These are phyloP conservation scores for Temnothorax rugatulus DNA, from an alignment of 2,888 invertebrate species.

Conservation along the genomic window DNA sequence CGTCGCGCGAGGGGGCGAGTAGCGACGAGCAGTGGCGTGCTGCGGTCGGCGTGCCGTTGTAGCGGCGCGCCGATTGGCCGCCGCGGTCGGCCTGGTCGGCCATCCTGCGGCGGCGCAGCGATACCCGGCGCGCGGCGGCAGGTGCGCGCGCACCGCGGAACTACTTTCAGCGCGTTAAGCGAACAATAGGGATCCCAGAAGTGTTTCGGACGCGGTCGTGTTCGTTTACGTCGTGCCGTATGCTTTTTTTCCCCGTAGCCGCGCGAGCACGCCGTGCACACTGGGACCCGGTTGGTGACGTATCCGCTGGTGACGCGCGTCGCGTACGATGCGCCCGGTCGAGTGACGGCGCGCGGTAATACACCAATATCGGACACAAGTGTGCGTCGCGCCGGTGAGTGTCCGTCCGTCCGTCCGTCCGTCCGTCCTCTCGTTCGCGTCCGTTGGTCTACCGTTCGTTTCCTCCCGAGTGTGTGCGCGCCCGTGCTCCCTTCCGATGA, in stretches of 20 bases:
- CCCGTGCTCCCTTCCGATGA: conserved; percentile 82
- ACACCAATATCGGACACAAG: conserved; percentile 48
- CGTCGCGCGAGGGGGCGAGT: neutral
- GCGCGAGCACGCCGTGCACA: conserved; percentile 77
- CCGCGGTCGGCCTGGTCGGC: conserved; percentile 73
- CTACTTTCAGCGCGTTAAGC: conserved; percentile 86
- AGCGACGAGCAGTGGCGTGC: conserved; percentile 8
- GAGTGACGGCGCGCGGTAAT: conserved; percentile 75
- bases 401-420: conserved; percentile 64
- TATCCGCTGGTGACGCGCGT: conserved; percentile 65
- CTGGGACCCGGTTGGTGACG: conserved; percentile 62
- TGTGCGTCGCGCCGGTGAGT: conserved; percentile 61
- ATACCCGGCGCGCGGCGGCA: conserved; percentile 77
- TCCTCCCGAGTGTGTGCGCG: conserved; percentile 80
- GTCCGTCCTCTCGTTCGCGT: conserved; percentile 41
- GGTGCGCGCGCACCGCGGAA: conserved; percentile 85
- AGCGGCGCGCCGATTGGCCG: conserved; percentile 73
- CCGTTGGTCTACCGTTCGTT: conserved; percentile 5
- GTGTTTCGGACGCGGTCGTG: conserved; percentile 85
- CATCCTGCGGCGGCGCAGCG: conserved; percentile 76
- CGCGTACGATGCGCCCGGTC: conserved; percentile 77
- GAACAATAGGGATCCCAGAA: conserved; percentile 86
- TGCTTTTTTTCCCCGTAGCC: conserved; percentile 76
- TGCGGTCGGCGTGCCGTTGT: conserved; percentile 63
- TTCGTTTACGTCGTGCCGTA: conserved; percentile 80